Conservation (phyloP, 2,113 vertebrate species). For the Sturnira hondurensis region DNA sequence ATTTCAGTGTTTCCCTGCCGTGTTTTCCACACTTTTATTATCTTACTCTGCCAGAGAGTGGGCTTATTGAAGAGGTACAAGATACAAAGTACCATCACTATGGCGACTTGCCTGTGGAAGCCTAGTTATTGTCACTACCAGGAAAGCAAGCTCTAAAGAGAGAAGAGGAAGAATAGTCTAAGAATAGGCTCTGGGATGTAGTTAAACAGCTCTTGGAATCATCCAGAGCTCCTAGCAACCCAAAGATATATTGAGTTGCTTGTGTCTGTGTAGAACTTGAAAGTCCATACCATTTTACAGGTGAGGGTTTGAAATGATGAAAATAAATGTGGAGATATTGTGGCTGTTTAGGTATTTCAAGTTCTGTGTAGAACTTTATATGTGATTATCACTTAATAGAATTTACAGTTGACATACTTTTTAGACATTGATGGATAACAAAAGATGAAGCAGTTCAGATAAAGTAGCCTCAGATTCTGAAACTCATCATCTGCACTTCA, state of each 20-base stretch:
- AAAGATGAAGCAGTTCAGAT: constrained; percentile 16
- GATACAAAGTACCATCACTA: neutral
- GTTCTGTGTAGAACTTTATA: neutral
- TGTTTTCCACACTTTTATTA: neutral
- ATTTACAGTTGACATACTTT: constrained; percentile 33
- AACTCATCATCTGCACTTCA: constrained; percentile 19
- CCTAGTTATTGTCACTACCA: constrained; percentile 9
- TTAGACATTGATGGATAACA: constrained; percentile 14
- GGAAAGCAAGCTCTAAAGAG: constrained; percentile 19
- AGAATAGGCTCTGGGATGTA: neutral
- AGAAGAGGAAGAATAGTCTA: neutral
- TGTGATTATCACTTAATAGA: neutral
- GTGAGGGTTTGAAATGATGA: neutral
- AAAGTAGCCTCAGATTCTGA: neutral
- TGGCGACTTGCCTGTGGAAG: neutral
- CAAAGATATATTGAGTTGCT: constrained; percentile 6
- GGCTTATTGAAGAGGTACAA: neutral
- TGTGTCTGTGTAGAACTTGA: neutral
- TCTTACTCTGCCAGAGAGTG: neutral
- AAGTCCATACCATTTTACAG: constrained; percentile 11
- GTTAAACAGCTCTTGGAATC: neutral
- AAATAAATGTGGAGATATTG: neutral
- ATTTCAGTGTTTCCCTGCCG: neutral
- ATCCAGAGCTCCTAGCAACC: neutral
- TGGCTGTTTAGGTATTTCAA: constrained; percentile 2